Conservation (phyloP, 2,888 invertebrate species). For the Xanthia icteritia region DNA sequence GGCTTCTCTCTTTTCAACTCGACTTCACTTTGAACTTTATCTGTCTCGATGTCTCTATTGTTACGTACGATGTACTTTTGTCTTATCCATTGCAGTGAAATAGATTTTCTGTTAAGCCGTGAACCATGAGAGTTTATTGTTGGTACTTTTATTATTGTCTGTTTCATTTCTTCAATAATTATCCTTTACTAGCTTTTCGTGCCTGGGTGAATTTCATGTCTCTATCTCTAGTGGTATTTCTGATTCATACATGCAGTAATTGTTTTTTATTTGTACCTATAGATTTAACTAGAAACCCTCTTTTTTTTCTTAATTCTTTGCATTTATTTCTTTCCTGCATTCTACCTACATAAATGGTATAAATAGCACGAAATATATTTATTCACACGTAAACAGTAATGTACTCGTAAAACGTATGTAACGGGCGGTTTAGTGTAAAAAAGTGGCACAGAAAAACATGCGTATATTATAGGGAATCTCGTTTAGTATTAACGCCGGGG, state of each 20-base stretch:
- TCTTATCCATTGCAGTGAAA: conserved; percentile 52
- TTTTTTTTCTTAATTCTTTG: background rate
- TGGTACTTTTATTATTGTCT: conserved; percentile 21
- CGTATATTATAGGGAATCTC: conserved; percentile 57
- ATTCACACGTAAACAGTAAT: conserved; percentile 34
- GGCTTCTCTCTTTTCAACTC: conserved; percentile 61
- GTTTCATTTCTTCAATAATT: background rate
- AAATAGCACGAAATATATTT: conserved; percentile 8
- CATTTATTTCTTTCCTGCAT: background rate
- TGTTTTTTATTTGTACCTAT: background rate
- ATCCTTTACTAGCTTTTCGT: background rate
- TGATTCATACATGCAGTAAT: background rate
- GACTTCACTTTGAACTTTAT: conserved; percentile 67
- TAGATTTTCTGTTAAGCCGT: conserved; percentile 27
- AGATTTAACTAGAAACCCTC: background rate
- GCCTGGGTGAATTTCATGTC: background rate
- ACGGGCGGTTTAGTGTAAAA: conserved; percentile 38
- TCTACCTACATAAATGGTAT: background rate
- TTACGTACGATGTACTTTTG: conserved; percentile 60
- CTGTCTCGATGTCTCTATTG: conserved; percentile 64
- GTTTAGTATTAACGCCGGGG: conserved; percentile 68
- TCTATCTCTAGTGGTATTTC: background rate
- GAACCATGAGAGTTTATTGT: conserved; percentile 32
- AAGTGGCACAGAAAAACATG: conserved; percentile 29
- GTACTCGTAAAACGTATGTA: conserved; percentile 37